A percentile compares a stretch with the other conserved stretches of the same genome.
These are phyloP conservation scores for Microctonus brassicae DNA, from an alignment of 2,888 invertebrate species.

Conservation along the genomic window DNA sequence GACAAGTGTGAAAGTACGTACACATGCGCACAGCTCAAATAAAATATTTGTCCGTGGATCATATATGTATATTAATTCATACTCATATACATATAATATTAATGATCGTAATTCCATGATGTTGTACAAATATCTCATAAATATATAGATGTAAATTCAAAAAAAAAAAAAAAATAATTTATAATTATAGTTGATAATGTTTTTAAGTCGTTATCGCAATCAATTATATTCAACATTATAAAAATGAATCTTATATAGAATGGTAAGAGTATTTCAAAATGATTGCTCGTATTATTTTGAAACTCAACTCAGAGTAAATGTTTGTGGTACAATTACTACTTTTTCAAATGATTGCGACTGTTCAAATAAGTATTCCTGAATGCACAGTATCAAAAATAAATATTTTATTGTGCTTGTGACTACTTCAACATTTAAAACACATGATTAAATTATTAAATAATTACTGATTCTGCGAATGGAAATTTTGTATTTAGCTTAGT, in stretches of 20 bases:
- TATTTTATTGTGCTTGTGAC: conserved; percentile 2
- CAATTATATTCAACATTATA: conserved; percentile 4
- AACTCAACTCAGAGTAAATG: neutral
- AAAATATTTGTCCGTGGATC: neutral
- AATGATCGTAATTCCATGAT: conserved; percentile 29
- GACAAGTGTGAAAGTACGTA: conserved; percentile 13
- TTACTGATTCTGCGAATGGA: neutral
- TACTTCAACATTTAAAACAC: neutral
- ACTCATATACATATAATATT: neutral
- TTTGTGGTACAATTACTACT: neutral
- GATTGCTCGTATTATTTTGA: neutral
- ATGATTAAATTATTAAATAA: neutral
- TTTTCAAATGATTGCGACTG: conserved; percentile 7
- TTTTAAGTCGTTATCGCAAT: conserved; percentile 5
- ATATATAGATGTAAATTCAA: neutral
- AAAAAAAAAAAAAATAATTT: conserved; percentile 9
- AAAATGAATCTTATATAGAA: conserved; percentile 24
- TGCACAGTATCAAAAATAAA: neutral
- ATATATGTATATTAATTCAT: neutral
- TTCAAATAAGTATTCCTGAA: neutral
- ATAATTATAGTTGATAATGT: neutral
- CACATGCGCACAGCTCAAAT: conserved; percentile 28
- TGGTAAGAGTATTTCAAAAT: too few relatives aligned
- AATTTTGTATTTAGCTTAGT: neutral
- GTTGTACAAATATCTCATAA: conserved; percentile 27